These are phyloP conservation scores for Crioceris asparagi DNA, from an alignment of 2,888 invertebrate species.

Conservation along the genomic window DNA sequence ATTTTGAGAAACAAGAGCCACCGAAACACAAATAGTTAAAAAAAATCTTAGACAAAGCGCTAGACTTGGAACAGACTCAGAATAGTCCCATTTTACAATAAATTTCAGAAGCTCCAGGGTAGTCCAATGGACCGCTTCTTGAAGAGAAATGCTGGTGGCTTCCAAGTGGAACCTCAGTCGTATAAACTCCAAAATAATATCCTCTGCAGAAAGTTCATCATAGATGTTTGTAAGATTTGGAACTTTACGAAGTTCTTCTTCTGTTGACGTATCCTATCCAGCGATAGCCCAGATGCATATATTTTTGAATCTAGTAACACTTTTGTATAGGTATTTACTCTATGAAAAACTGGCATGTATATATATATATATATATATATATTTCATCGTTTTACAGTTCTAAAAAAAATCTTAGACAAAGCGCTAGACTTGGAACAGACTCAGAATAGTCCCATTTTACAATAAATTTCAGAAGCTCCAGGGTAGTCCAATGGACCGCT, in stretches of 20 bases:
- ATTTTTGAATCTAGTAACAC: too few species aligned
- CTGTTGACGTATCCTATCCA: constrained; percentile 5
- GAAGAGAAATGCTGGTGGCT: constrained; percentile 5
- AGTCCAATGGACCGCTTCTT: too few species aligned
- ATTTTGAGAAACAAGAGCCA: constrained; percentile 3
- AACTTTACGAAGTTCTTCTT: constrained; percentile 5
- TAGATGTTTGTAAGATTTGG: too few species aligned
- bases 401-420: constrained; percentile 4
- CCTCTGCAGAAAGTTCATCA: not conserved
- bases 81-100: too few species aligned
- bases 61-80: constrained; percentile 6
- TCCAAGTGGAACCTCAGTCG: constrained; percentile 6
- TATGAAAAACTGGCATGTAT: too few species aligned
- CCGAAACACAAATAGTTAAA: constrained; percentile 6
- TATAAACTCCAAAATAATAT: constrained; percentile 3
- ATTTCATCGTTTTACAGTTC: too few species aligned
- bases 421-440: constrained; percentile 7
- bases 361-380: too few species aligned
- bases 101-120: too few species aligned
- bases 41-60: constrained; percentile 5
- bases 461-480: too few species aligned
- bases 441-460: too few species aligned
- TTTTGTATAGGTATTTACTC: too few species aligned
- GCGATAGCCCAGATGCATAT: constrained; percentile 4
- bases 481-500: too few species aligned